A percentile compares a stretch with the other conserved stretches of the same genome.
These are phyloP conservation scores for Amphiprion ocellaris DNA, from an alignment of 2,113 vertebrate species.

Conservation along the genomic window DNA sequence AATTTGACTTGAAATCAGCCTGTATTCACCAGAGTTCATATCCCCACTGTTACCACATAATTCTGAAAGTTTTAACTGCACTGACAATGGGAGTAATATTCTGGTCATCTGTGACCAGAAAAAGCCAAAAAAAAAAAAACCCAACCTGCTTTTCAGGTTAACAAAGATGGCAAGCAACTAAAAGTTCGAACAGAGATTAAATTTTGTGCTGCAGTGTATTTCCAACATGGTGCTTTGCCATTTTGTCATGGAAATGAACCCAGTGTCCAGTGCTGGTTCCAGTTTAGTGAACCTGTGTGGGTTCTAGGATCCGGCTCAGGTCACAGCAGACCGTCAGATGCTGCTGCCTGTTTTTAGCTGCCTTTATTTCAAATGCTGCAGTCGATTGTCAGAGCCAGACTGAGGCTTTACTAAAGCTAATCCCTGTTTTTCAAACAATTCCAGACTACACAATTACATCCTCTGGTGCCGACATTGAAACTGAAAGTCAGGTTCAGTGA, in stretches of 20 bases:
- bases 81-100: no score
- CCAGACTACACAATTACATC: conserved; percentile 31
- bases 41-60: no score
- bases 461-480: conserved; percentile 14
- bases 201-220: no score
- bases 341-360: conserved; percentile 21
- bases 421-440: conserved; percentile 50
- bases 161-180: no score
- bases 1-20: no score
- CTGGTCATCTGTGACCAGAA: no score
- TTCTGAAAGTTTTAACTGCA: no score
- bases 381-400: conserved; percentile 22
- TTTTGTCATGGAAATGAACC: background rate
- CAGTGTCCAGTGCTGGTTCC: background rate
- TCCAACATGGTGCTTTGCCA: background rate
- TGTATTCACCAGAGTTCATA: no score
- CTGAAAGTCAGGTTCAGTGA: conserved; percentile 7
- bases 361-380: conserved; percentile 19
- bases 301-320: conserved; percentile 3
- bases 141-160: no score
- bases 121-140: no score
- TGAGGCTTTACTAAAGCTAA: conserved; percentile 40
- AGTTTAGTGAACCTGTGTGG: background rate
- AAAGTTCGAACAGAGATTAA: no score
- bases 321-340: conserved; percentile 6